Percentiles rank a stretch among this genome's conserved stretches.
Conservation (phyloP, 2,888 invertebrate genomes). For the Phortica okadai region DNA sequence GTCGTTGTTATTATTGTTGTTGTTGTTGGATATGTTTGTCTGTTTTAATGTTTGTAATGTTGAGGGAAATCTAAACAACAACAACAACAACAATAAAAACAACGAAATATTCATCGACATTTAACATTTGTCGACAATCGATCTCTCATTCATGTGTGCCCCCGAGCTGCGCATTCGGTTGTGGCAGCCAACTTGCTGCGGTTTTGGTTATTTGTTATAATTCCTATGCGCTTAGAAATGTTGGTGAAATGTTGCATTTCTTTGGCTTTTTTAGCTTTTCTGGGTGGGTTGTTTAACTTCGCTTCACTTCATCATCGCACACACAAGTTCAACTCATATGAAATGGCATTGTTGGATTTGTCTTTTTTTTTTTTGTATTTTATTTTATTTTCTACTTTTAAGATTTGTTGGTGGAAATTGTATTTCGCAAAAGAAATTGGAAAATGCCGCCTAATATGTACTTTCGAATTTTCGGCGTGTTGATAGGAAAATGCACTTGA, state of each 20-base stretch:
- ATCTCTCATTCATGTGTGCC: constrained; percentile 30
- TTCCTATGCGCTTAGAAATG: constrained; percentile 12
- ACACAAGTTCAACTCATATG: constrained; percentile 19
- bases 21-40: neutral
- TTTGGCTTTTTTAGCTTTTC: neutral
- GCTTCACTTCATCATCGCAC: neutral
- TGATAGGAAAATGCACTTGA: neutral
- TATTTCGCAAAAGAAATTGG: neutral
- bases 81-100: neutral
- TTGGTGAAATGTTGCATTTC: neutral
- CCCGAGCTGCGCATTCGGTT: constrained; percentile 12
- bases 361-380: neutral
- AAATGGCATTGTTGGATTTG: constrained; percentile 11
- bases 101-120: constrained; percentile 34
- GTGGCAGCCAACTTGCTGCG: neutral
- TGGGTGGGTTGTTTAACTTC: neutral
- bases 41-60: neutral
- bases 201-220: constrained; percentile 25
- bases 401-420: constrained; percentile 2
- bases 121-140: constrained; percentile 36
- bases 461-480: constrained; percentile 20
- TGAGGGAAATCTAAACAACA: neutral
- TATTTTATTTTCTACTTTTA: neutral
- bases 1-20: neutral
- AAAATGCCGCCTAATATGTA: constrained; percentile 5